A percentile compares a stretch with the other conserved stretches of the same genome.
Conservation (phyloP, 2,888 invertebrate species). For the Drosophila austrosaltans region DNA sequence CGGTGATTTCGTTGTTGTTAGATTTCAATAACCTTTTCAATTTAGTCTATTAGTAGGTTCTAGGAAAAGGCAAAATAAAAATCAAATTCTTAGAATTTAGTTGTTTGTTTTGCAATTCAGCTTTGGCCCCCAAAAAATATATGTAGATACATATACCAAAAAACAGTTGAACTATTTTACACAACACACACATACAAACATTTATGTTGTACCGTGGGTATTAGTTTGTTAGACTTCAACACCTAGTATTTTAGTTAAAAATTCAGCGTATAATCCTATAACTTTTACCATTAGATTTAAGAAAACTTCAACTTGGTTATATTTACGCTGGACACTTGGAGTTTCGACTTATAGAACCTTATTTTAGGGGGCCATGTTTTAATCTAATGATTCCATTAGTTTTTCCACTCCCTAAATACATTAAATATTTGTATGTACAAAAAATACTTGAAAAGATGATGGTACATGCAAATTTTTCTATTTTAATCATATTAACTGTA, state of each 20-base stretch:
- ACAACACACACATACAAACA: neutral
- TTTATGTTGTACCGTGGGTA: conserved; percentile 6
- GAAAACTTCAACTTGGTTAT: no score
- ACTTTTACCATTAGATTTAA: no score
- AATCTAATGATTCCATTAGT: no score
- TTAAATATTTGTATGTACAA: no score
- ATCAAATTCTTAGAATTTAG: conserved; percentile 1
- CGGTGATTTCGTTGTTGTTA: conserved; percentile 13
- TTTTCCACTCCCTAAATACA: no score
- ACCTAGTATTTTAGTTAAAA: neutral
- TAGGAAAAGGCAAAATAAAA: neutral
- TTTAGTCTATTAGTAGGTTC: neutral
- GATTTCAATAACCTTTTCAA: conserved; percentile 2
- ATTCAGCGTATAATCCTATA: no score
- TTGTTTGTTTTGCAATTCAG: conserved; percentile 18
- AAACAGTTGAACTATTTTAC: conserved; percentile 7
- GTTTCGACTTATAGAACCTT: no score
- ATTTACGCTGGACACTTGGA: no score
- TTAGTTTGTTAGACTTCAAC: neutral
- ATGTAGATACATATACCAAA: neutral
- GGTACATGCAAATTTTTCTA: no score
- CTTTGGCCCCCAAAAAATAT: neutral
- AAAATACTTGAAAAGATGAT: no score
- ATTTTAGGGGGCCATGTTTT: no score
- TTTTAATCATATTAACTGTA: neutral